Conservation (phyloP, 1,140 invertebrate genomes). For the Paralvinella palmiformis region DNA sequence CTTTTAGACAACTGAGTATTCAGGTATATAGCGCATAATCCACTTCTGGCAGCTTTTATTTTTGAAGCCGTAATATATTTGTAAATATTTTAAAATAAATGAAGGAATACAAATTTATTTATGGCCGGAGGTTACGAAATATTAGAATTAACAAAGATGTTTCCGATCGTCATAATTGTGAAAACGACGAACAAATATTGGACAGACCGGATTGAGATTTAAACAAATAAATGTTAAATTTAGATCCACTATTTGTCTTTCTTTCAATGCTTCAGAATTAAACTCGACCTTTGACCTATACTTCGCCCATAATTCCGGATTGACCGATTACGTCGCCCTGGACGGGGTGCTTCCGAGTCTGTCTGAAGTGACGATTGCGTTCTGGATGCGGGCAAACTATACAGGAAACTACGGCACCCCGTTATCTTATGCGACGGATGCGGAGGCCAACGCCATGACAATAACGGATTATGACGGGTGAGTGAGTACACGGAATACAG, state of each 20-base stretch:
- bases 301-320: constrained; percentile 54
- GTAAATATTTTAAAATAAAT: not conserved
- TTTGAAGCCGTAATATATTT: not conserved
- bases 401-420: constrained; percentile 65
- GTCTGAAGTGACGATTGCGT: constrained; percentile 56
- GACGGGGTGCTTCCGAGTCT: constrained; percentile 41
- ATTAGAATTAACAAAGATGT: too few relatives aligned
- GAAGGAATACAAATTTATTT: too few relatives aligned
- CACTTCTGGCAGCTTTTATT: not conserved
- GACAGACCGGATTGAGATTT: too few relatives aligned
- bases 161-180: too few relatives aligned
- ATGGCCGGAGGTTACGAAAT: too few relatives aligned
- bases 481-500: constrained; percentile 22
- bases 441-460: constrained; percentile 61
- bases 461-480: constrained; percentile 67
- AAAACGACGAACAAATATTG: too few relatives aligned
- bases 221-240: too few relatives aligned
- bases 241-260: too few relatives aligned
- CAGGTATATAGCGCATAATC: too few relatives aligned
- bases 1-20: too few relatives aligned
- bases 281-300: constrained; percentile 54
- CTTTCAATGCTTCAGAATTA: constrained; percentile 46
- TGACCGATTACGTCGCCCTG: constrained; percentile 54
- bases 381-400: constrained; percentile 64
- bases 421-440: constrained; percentile 61